Conservation (phyloP, 2,797 vertebrate species). For the Bovichtus diacanthus region DNA sequence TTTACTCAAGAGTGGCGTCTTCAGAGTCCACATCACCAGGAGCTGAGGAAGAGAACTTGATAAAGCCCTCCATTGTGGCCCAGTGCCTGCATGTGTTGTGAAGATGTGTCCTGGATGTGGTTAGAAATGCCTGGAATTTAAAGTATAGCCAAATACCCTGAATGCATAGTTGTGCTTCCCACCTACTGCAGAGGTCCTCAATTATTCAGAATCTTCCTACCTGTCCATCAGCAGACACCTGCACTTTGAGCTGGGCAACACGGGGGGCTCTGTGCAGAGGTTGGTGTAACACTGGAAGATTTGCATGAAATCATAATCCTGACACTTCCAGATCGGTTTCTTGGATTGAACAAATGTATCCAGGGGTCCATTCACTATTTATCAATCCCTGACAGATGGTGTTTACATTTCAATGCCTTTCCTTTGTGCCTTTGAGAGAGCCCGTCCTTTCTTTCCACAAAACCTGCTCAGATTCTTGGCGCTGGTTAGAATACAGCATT, state of each 20-base stretch:
- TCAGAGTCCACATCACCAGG: slow-evolving; percentile 15
- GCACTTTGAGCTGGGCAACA: slow-evolving; percentile 42
- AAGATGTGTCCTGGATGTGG: slow-evolving; percentile 22
- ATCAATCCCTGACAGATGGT: slow-evolving; percentile 44
- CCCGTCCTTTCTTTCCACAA: slow-evolving; percentile 29
- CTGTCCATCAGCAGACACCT: slow-evolving; percentile 65
- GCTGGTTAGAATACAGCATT: slow-evolving; percentile 11
- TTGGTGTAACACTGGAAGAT: slow-evolving; percentile 48
- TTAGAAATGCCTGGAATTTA: slow-evolving; percentile 54
- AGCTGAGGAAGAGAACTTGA: slow-evolving; percentile 6
- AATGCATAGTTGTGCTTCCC: slow-evolving; percentile 72
- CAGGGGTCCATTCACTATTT: slow-evolving; percentile 62
- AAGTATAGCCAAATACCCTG: slow-evolving; percentile 55
- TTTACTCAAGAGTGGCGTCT: slow-evolving; percentile 79
- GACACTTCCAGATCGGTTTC: slow-evolving; percentile 39
- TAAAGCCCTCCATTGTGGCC: slow-evolving; percentile 11
- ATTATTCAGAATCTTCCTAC: slow-evolving; percentile 70
- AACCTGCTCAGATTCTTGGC: slow-evolving; percentile 5
- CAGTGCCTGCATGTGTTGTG: neutral
- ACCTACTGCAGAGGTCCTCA: slow-evolving; percentile 56
- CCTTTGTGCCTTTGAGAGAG: slow-evolving; percentile 38
- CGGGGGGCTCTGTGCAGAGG: slow-evolving; percentile 20
- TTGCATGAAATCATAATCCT: slow-evolving; percentile 56
- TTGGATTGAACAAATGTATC: slow-evolving; percentile 46
- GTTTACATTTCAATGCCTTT: slow-evolving; percentile 42